Base-by-base conservation (phyloP, 2,113 vertebrate genomes). In the human (Homo sapiens) region DNA sequence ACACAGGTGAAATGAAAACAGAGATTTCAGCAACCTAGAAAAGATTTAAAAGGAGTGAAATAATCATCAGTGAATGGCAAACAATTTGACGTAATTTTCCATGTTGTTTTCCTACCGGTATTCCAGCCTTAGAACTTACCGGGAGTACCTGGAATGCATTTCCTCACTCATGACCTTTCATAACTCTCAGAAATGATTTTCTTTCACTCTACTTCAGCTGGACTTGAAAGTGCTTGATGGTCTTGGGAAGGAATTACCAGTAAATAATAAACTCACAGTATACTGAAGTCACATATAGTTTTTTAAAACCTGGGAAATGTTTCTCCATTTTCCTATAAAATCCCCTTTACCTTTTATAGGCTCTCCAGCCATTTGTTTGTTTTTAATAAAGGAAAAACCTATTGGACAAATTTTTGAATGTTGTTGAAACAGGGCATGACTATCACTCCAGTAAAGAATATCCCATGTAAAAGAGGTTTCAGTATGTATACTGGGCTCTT, bases 131-230 rank as follows among this genome's bases (percentile, higher is more conserved):
- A 78, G 90, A 83, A 92, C n/a, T 81, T 73, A 90, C 89, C 75
- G 90, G 13, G 3, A 2, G 75, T 50, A 92, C 93, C 72, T 79
- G 43, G 75, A 96, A 97, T 97, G 82, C 88, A 55, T 78, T 94
- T 98, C 88, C 87, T 97, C 78, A 66, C 93, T 97, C 95, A 38
- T 96, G 87, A 98, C 94, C 96, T 98, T 98, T 98, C 61, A 75
- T 93, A 97, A 76, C 86, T 92, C 95, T 80, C 88, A 96, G 72
- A 96, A 98, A 97, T 98, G 78, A 98, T 98, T 98, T 98, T 97
- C 97, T 94, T 98, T 98, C 97, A 98, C 45, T 97, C 48, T 55
- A 23, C 61, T 92, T 94, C 35, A 75, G 55, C 81, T 98, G 76
- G 0, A 13, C 97, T 98, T 98, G 96, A 98, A 97, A 90, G 32